phyloP scores from a whole-genome alignment of 2,113 vertebrate species.

The Mugil cephalus region DNA sequence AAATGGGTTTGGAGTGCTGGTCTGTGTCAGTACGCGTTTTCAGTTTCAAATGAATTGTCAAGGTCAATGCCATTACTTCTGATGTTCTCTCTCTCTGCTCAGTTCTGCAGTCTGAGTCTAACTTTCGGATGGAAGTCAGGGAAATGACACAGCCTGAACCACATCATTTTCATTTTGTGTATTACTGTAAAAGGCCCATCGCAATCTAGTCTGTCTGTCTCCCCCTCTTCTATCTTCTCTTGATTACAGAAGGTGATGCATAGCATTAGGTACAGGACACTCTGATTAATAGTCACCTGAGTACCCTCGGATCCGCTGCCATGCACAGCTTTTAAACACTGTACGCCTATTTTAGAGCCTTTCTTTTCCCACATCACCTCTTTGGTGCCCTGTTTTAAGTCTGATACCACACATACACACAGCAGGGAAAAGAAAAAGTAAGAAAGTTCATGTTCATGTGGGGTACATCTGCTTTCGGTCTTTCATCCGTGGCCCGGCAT shows the following conservation, averaged over 20 bases:
- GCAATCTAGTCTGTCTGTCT: conserved; percentile 36
- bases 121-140: conserved; percentile 30
- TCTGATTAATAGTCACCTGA: conserved; percentile 67
- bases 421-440: not conserved
- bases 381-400: conserved; percentile 19
- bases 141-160: conserved; percentile 28
- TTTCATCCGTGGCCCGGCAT: conserved; percentile 27
- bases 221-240: conserved; percentile 3
- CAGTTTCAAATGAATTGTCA: conserved; percentile 5
- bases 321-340: conserved; percentile 23
- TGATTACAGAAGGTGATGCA: conserved; percentile 68
- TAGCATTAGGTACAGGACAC: conserved; percentile 48
- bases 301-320: conserved; percentile 41
- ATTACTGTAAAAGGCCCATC: conserved; percentile 8
- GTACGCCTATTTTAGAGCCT: conserved; percentile 21
- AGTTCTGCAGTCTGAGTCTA: conserved; percentile 18
- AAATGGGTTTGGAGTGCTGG: not conserved
- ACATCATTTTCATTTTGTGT: conserved; percentile 40
- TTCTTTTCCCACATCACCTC: not conserved
- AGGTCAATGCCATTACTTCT: conserved; percentile 32
- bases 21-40: conserved; percentile 2
- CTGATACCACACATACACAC: conserved; percentile 7
- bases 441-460: conserved; percentile 14
- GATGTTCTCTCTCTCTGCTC: conserved; percentile 5
- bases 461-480: conserved; percentile 33